Evolutionary conservation across 1,140 invertebrate species (phyloP), one percentile per base, ranked within the genome.

Genomic region (Globodera ellingtonae): DNA sequence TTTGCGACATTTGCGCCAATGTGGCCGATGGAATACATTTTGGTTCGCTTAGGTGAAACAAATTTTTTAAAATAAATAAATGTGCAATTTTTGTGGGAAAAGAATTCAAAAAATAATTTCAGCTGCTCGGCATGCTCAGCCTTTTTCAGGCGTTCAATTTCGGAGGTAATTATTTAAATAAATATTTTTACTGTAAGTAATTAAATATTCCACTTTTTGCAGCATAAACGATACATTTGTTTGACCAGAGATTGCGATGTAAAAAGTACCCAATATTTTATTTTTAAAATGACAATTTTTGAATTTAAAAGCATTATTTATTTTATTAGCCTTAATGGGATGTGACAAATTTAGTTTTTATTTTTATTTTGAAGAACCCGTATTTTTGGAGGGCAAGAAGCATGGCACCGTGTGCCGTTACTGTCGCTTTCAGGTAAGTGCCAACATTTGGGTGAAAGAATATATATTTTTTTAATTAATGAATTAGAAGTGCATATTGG

Each of bases 391-490:
- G 18, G 56, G 56, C 18, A 18, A 18, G 7, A 70, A 70, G 6
- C 67, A 70, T 18, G 67, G 67, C 67, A 21, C 46, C 35, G 24
- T 70, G 21, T 70, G 67, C 18, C 67, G 67, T 44, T 70, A 44
- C 67, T 70, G 67, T 47, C 67, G 67, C 7, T 70, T 70, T 44
- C 67, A 70, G n/a, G 67, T 47, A 47, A 47, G 59, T 15, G 21
- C 13, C 13, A 47, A 47, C 0, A 47, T 70, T 35, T 21, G 24
- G 24, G 24, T 1, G 24, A 24, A 24, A 24, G 24, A 24, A 24
- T 24, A 24, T 24, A 24, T 24, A 24, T 24, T 24, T 13, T 47
- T 47, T 47, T 59, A 59, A 15, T 59, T 59, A 15, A 15, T 15
- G 15, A 44, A 44, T 47, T 18, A 70, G 67, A 70, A 70, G 35